Conservation (phyloP, 2,113 vertebrate genomes). For the Laticauda laticaudata region DNA sequence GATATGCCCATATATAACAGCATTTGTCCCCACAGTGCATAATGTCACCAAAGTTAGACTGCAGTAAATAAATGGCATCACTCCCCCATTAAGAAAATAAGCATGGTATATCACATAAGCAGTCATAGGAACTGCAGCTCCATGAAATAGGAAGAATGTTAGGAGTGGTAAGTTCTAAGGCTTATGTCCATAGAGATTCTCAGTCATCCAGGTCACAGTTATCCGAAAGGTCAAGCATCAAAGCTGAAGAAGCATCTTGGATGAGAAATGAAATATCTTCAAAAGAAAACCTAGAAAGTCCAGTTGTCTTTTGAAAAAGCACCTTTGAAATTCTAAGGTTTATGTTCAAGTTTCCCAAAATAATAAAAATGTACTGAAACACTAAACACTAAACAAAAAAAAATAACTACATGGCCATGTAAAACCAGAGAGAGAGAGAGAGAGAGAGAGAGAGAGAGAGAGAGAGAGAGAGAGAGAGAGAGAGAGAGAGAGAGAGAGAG, state of each 20-base stretch:
- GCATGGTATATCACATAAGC: background rate
- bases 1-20: background rate
- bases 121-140: background rate
- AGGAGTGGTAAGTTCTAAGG: background rate
- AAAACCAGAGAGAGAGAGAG: too few relatives aligned
- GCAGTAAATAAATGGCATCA: background rate
- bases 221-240: too few relatives aligned
- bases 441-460: too few relatives aligned
- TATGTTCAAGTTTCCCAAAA: background rate
- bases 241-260: too few relatives aligned
- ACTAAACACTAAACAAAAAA: background rate
- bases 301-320: too few relatives aligned
- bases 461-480: too few relatives aligned
- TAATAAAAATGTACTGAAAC: background rate
- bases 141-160: background rate
- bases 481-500: too few relatives aligned
- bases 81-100: background rate
- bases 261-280: too few relatives aligned
- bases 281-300: too few relatives aligned
- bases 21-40: background rate
- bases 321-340: background rate
- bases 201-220: too few relatives aligned
- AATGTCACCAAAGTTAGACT: background rate
- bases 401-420: background rate
- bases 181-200: background rate